Base-by-base conservation (phyloP, 2,888 invertebrate species). In the Eupithecia pulchellata region DNA sequence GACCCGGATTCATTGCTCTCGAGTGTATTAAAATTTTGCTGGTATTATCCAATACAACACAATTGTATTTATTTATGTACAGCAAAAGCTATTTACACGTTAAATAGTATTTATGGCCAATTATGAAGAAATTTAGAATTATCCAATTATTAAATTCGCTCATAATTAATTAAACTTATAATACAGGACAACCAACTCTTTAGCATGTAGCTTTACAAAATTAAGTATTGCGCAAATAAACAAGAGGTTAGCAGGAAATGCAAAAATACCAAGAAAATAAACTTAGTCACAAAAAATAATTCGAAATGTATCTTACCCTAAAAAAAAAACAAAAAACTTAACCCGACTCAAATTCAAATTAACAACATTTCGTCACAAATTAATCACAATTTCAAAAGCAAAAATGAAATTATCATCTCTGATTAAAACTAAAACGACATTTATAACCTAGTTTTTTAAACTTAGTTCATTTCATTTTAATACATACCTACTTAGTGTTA, bases 291-390 rank as follows among this genome's bases (percentile, higher is more conserved):
- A 73, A 71, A 77, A 80, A 81, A 77, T 80, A 79, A 82, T 82
- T 83, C 25, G 83, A 81, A 72, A 25, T 77, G 29, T 57, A 57
- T 27, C 57, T 69, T 75, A 79, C 30, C 72, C 76, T 78, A 80
- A 81, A 81, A 87, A 80, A 81, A 81, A 87, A 86, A 90, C 90
- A 90, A 87, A 86, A 91, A 91, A 91, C 90, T 86, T 91, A 91
- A 89, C 88, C 88, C 82, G 32, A 42, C 58, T 70, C 82, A 82
- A 81, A 65, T 68, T 84, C 85, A 86, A 80, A 86, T 85, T 80
- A 86, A 88, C 88, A 91, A 84, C 75, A 83, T 72, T 70, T 86
- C 79, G 77, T 80, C 77, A 71, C 82, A 76, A 77, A 78, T 71
- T 79, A 85, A 84, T 84, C 82, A 84, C 84, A 83, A 79, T 78